Evolutionary conservation across 2,113 vertebrate species (phyloP).

Genomic region (Cryptomyrus ogoouensis): DNA sequence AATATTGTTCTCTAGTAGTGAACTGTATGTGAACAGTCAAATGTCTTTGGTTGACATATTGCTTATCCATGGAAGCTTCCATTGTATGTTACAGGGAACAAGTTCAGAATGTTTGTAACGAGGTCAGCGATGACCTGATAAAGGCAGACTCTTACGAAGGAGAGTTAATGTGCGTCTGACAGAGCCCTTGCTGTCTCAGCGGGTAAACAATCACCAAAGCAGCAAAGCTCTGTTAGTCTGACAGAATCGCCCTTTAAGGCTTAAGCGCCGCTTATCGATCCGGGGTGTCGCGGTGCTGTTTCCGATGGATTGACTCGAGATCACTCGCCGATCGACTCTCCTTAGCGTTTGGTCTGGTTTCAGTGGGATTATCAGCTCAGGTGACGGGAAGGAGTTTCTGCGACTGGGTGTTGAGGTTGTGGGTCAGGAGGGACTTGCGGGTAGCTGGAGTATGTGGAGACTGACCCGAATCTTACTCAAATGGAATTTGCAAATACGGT

Average conservation of each 20-base stretch:
- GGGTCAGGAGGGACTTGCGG: background rate
- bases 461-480: background rate
- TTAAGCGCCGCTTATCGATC: background rate
- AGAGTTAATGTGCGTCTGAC: background rate
- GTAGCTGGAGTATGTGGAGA: background rate
- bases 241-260: background rate
- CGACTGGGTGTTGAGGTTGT: background rate
- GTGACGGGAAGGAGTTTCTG: background rate
- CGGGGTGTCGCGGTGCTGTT: background rate
- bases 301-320: background rate
- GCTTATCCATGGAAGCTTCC: too few relatives aligned
- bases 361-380: conserved; percentile 2
- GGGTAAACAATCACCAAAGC: background rate
- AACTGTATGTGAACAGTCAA: background rate
- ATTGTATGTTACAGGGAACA: too few relatives aligned
- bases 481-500: background rate
- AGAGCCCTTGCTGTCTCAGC: background rate
- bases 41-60: background rate
- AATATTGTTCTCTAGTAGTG: background rate
- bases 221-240: background rate
- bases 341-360: background rate
- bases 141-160: background rate
- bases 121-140: background rate
- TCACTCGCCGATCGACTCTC: background rate
- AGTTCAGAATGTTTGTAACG: too few relatives aligned